Percentiles rank a stretch among this genome's conserved stretches.
phyloP scores from a whole-genome alignment of 2,113 vertebrate genomes.

The Amia ocellicauda region DNA sequence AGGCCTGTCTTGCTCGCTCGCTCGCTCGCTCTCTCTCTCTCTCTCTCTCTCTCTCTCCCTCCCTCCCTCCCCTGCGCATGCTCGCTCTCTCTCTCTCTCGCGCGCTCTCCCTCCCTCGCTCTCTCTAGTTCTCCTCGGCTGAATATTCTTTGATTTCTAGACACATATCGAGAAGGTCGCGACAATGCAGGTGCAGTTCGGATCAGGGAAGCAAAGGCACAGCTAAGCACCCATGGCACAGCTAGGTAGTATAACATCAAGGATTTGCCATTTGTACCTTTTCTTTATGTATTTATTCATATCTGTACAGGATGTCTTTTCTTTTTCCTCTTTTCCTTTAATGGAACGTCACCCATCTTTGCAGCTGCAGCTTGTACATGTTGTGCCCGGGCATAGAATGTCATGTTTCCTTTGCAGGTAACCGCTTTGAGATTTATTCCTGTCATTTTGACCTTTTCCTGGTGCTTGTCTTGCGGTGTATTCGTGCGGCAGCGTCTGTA shows the following conservation, averaged over 20 bases:
- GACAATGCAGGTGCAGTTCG: conserved; percentile 8
- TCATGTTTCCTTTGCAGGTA: conserved; percentile 73
- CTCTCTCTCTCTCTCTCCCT: conserved; percentile 16
- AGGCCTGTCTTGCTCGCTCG: neutral
- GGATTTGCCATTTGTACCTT: conserved; percentile 44
- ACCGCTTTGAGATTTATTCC: conserved; percentile 35
- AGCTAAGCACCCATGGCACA: neutral
- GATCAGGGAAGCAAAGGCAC: neutral
- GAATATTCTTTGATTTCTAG: conserved; percentile 20
- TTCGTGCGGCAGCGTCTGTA: too few relatives aligned
- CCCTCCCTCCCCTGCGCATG: neutral
- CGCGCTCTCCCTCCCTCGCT: conserved; percentile 29
- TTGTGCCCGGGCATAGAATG: conserved; percentile 64
- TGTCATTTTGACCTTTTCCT: conserved; percentile 18
- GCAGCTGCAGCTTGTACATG: conserved; percentile 55
- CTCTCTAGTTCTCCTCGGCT: conserved; percentile 12
- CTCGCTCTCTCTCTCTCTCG: conserved; percentile 7
- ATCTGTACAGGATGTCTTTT: conserved; percentile 34
- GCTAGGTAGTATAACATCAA: conserved; percentile 44
- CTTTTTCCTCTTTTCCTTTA: neutral
- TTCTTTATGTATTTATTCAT: conserved; percentile 20
- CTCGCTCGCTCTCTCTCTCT: neutral
- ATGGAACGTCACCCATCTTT: neutral
- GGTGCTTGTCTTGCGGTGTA: too few relatives aligned
- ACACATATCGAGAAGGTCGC: conserved; percentile 30